Percentiles rank a stretch among this genome's conserved stretches.
These are phyloP conservation scores for Euplagia quadripunctaria DNA, from an alignment of 2,888 invertebrate genomes.

Conservation along the genomic window DNA sequence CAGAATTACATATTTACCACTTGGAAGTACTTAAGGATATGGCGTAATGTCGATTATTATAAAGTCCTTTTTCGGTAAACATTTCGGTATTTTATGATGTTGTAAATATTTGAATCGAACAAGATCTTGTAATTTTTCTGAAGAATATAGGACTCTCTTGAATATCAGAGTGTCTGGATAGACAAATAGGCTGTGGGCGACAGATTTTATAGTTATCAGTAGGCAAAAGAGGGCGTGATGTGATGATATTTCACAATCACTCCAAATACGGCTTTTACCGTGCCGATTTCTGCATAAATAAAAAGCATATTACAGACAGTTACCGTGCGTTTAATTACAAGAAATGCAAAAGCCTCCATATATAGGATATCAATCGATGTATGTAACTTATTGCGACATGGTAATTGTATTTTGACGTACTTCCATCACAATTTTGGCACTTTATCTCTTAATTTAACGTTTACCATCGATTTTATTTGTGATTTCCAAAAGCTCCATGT, in stretches of 20 bases:
- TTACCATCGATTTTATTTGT: conserved; percentile 26
- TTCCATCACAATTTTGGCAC: conserved; percentile 55
- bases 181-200: background rate
- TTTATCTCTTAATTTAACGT: conserved; percentile 58
- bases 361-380: conserved; percentile 55
- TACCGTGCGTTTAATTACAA: conserved; percentile 60
- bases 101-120: background rate
- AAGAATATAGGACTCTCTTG: background rate
- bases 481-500: conserved; percentile 11
- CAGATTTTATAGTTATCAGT: background rate
- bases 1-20: conserved; percentile 15
- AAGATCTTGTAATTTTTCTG: background rate
- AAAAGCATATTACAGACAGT: conserved; percentile 25
- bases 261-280: conserved; percentile 3
- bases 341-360: conserved; percentile 66
- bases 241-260: conserved; percentile 21
- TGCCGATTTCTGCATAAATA: conserved; percentile 30
- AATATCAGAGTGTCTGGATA: background rate
- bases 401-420: conserved; percentile 59
- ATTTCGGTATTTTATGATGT: background rate
- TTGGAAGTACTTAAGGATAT: conserved; percentile 10
- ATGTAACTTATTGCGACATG: conserved; percentile 50
- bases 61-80: conserved; percentile 6
- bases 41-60: conserved; percentile 1
- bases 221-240: background rate